Evolutionary conservation across 1,140 invertebrate species (phyloP).

Genomic region (Macrobrachium nipponense): DNA sequence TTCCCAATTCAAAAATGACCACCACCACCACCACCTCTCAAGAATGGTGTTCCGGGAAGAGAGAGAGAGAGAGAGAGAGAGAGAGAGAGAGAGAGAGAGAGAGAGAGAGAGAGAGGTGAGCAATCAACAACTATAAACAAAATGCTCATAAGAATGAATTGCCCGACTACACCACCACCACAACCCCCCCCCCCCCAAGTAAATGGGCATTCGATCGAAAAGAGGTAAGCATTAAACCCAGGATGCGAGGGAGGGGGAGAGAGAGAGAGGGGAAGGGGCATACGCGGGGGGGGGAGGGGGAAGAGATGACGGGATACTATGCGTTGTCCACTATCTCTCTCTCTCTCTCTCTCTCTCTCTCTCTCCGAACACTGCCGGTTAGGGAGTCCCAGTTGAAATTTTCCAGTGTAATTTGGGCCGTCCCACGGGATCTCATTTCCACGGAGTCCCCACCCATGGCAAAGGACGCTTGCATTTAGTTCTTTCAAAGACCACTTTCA

Average conservation of each 20-base stretch:
- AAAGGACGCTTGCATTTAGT: conserved; percentile 36
- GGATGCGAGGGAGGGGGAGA: not conserved
- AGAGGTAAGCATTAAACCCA: not conserved
- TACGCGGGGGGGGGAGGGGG: not conserved
- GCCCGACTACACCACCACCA: too few species aligned
- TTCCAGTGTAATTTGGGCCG: conserved; percentile 59
- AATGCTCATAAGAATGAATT: too few species aligned
- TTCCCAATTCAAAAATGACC: too few species aligned
- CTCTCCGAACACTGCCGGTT: conserved; percentile 44
- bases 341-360: conserved; percentile 24
- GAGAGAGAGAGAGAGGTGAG: too few species aligned
- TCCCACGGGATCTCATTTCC: conserved; percentile 56
- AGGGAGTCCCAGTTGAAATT: conserved; percentile 60
- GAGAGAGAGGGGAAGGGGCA: not conserved
- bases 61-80: too few species aligned
- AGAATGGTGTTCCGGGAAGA: too few species aligned
- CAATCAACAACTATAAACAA: too few species aligned
- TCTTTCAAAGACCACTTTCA: conserved; percentile 6
- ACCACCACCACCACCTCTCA: too few species aligned
- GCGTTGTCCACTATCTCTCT: not conserved
- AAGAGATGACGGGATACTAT: not conserved
- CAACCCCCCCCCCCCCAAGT: too few species aligned
- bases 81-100: too few species aligned
- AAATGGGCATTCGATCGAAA: too few species aligned
- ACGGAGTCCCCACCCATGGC: conserved; percentile 55